Evolutionary conservation across 2,113 vertebrate genomes (phyloP), one percentile per base, ranked within the genome.

Genomic region (Trogon melanurus): DNA sequence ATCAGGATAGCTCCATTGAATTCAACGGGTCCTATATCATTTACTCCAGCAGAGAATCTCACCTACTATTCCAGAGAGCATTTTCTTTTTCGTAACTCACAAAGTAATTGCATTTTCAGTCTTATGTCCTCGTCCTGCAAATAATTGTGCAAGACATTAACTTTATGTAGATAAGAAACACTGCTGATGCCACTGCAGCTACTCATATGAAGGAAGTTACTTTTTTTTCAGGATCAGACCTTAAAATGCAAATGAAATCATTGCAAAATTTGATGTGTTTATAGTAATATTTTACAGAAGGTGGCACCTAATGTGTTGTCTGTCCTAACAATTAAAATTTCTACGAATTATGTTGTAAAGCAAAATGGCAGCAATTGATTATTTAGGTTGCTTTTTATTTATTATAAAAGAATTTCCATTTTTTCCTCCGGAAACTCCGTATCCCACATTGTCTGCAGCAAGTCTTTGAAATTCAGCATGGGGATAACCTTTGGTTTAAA

Each of bases 381-480:
- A 60, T 75, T 84, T 86, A 79, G 36, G 26, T 69, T 50, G 26
- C 51, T 71, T 86, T 38, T 85, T 79, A 62, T 84, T 89, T 74
- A 62, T 57, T 66, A 44, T 3, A 22, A 51, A 89, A 95, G 23
- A 56, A 76, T 27, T 29, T 69, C 45, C 13, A 3, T 12, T 36
- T 78, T 70, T 58, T 45, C 19, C n/a, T 32, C 67, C 85, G 67
- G 69, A 86, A 94, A 32, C 69, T 89, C 66, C 72, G 30, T 78
- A 74, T 81, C 72, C 65, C 53, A 54, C 66, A 61, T 17, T 67
- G 48, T 92, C 91, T 94, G 72, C 65, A 88, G 72, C n/a, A 91
- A 93, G 75, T 57, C 93, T 96, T 96, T 96, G 92, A 95, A 96
- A 97, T 95, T 95, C 92, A 96, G 79, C 88, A 87, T 48, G 47